phyloP scores from a whole-genome alignment of 2,113 vertebrate genomes.

The Hemiprocne comata region DNA sequence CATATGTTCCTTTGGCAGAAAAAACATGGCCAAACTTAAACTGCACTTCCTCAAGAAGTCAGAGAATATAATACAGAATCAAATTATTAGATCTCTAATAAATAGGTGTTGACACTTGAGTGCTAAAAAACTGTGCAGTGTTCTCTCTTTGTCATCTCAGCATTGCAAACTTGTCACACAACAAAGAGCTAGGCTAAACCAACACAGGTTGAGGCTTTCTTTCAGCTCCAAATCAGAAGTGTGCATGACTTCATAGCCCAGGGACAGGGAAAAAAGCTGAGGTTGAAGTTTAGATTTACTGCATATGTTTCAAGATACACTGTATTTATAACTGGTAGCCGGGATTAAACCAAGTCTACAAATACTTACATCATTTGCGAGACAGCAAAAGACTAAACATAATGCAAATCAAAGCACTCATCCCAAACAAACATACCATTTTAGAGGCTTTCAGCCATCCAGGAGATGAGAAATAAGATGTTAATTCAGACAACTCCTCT shows the following conservation, averaged over 20 bases:
- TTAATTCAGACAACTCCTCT: background rate
- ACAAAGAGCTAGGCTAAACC: background rate
- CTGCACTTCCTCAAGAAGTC: background rate
- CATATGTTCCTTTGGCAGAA: background rate
- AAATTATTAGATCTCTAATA: background rate
- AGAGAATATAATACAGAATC: background rate
- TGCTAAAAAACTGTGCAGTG: background rate
- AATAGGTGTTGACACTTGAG: background rate
- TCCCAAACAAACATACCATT: fast-evolving
- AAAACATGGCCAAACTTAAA: background rate
- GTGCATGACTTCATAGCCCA: background rate
- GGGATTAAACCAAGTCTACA: background rate
- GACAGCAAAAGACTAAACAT: background rate
- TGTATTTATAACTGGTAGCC: background rate
- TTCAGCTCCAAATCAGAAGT: background rate
- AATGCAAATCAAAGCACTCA: background rate
- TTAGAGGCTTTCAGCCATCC: background rate
- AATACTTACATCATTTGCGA: background rate
- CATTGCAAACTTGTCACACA: background rate
- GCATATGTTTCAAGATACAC: background rate
- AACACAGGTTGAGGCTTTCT: background rate
- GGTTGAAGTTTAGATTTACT: background rate
- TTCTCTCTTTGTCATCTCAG: background rate
- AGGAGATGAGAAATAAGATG: background rate
- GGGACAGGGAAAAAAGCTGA: background rate